These are phyloP conservation scores for Atethmia centrago DNA, from an alignment of 2,888 invertebrate species.

Conservation along the genomic window DNA sequence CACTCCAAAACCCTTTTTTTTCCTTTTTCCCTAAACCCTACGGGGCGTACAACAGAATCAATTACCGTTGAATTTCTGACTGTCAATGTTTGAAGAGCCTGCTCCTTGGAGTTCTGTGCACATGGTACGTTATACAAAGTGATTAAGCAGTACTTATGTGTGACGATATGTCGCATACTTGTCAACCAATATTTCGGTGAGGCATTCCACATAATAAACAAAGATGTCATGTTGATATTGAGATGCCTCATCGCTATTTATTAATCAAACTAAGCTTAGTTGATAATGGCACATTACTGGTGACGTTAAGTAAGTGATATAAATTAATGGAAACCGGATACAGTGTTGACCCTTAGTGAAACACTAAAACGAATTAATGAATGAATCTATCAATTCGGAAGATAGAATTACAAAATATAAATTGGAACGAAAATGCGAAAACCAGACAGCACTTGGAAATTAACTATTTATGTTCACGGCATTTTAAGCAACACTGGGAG, in stretches of 20 bases:
- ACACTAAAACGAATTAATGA: background rate
- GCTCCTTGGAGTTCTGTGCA: background rate
- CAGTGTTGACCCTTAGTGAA: background rate
- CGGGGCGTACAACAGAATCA: conserved; percentile 56
- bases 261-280: conserved; percentile 16
- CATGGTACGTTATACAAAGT: conserved; percentile 7
- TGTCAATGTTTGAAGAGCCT: conserved; percentile 51
- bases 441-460: background rate
- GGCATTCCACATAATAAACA: conserved; percentile 1
- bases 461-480: background rate
- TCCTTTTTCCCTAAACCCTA: too few relatives aligned
- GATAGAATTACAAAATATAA: background rate
- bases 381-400: background rate
- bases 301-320: conserved; percentile 4
- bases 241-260: conserved; percentile 11
- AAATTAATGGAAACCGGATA: background rate
- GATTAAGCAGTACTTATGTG: background rate
- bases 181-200: background rate
- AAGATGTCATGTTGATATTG: background rate
- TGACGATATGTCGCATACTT: background rate
- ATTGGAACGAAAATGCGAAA: background rate
- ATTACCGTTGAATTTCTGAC: conserved; percentile 53
- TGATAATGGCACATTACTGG: background rate
- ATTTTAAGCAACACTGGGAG: background rate
- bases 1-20: conserved; percentile 26